These are phyloP conservation scores for Thamnophis sirtalis DNA, from an alignment of 2,113 vertebrate species.

Conservation along the genomic window DNA sequence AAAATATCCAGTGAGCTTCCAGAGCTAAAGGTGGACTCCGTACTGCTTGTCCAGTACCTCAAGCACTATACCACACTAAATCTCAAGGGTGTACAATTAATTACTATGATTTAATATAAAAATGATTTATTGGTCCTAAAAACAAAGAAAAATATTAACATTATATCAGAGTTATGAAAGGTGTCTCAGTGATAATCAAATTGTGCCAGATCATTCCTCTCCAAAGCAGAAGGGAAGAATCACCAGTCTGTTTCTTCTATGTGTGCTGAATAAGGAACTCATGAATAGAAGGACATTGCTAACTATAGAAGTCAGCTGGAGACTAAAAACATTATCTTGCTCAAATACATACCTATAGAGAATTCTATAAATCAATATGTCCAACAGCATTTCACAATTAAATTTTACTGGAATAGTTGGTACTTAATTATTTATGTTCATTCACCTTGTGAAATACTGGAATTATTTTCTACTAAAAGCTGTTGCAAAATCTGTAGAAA, in stretches of 20 bases:
- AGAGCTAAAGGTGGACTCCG: background rate
- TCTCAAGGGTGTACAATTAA: background rate
- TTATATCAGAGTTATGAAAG: background rate
- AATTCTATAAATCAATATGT: background rate
- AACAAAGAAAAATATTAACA: background rate
- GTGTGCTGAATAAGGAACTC: background rate
- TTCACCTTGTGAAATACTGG: conserved; percentile 63
- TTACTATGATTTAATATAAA: background rate
- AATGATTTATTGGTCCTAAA: background rate
- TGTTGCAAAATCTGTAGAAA: conserved; percentile 83
- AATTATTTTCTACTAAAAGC: conserved; percentile 68
- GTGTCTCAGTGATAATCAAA: background rate
- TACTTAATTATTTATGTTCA: background rate
- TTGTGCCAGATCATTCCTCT: background rate
- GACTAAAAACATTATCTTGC: background rate
- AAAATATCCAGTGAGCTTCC: background rate
- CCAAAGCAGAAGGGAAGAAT: background rate
- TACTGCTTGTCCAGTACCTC: background rate
- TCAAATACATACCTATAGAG: background rate
- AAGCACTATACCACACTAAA: background rate
- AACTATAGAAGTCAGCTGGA: background rate
- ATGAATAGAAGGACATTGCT: background rate
- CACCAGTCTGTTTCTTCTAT: background rate
- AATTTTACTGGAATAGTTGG: background rate
- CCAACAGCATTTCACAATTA: background rate